These are phyloP conservation scores for Charanyca ferruginea DNA, from an alignment of 2,888 invertebrate species.

Conservation along the genomic window DNA sequence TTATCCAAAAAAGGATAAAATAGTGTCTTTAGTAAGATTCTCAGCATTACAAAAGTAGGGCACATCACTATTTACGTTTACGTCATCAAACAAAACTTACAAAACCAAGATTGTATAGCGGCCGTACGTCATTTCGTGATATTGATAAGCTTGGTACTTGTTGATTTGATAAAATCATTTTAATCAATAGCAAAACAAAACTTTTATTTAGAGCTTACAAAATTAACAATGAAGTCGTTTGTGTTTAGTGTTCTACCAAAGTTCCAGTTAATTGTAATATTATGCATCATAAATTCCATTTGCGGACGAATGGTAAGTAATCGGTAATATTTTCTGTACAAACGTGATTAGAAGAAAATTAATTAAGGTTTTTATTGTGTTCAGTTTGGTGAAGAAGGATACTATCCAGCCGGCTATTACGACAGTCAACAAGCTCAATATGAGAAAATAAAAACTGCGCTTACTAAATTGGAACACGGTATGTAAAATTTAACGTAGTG, in stretches of 20 bases:
- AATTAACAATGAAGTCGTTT: constrained; percentile 68
- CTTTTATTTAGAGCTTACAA: constrained; percentile 23
- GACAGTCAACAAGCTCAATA: constrained; percentile 67
- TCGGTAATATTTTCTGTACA: constrained; percentile 27
- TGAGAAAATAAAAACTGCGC: constrained; percentile 74
- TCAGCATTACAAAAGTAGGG: neutral
- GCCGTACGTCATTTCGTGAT: constrained; percentile 64
- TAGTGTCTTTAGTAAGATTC: constrained; percentile 35
- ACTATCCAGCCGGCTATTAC: constrained; percentile 74
- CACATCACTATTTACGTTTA: constrained; percentile 53
- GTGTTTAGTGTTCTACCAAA: constrained; percentile 53
- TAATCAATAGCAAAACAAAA: constrained; percentile 62
- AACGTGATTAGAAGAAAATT: constrained; percentile 4
- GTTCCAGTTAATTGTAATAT: constrained; percentile 65
- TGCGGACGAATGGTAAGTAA: constrained; percentile 77
- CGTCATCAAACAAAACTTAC: constrained; percentile 61
- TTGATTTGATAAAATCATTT: constrained; percentile 67
- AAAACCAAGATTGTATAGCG: constrained; percentile 9
- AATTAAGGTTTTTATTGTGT: constrained; percentile 40
- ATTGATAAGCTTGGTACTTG: constrained; percentile 70
- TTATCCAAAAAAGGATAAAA: too few relatives aligned
- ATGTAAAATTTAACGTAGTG: constrained; percentile 20
- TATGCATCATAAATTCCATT: constrained; percentile 67
- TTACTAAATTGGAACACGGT: constrained; percentile 81
- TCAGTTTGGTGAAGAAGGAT: constrained; percentile 78